Percentiles rank a stretch among this genome's conserved stretches.
phyloP scores from a whole-genome alignment of 2,888 invertebrate species.

The Athalia circularis region DNA sequence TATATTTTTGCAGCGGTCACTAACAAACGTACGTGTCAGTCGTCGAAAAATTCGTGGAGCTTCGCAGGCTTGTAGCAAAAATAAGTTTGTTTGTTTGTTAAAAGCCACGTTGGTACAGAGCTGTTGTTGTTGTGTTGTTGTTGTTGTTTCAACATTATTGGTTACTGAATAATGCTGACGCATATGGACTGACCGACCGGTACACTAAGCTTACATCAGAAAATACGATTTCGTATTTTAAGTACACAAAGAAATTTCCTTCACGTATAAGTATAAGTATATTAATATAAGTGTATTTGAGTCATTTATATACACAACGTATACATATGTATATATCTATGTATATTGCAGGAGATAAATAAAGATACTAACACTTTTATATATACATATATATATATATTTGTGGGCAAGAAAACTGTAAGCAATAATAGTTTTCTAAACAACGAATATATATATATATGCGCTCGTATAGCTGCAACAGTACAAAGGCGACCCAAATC shows the following conservation, averaged over 20 bases:
- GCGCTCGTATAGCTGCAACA: neutral
- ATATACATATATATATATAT: neutral
- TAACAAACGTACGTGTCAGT: no score
- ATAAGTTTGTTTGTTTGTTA: constrained; percentile 38
- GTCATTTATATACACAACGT: neutral
- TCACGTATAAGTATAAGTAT: neutral
- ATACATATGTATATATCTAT: neutral
- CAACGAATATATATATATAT: neutral
- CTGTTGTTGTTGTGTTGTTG: neutral
- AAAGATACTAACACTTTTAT: no score
- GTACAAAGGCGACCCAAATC: neutral
- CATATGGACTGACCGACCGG: neutral
- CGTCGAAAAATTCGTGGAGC: neutral
- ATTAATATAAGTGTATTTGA: neutral
- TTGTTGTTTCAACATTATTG: constrained; percentile 11
- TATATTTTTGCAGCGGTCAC: no score
- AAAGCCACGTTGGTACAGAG: constrained; percentile 1
- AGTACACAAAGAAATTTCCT: neutral
- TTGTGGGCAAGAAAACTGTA: neutral
- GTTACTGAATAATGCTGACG: constrained; percentile 29
- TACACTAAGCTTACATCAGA: neutral
- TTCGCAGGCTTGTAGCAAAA: constrained; percentile 3
- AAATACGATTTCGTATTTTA: no score
- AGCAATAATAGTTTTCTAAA: neutral
- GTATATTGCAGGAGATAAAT: neutral